A percentile compares a stretch with the other conserved stretches of the same genome.
Evolutionary conservation across 2,888 invertebrate species (phyloP).

Genomic region (Plagodis dolabraria): DNA sequence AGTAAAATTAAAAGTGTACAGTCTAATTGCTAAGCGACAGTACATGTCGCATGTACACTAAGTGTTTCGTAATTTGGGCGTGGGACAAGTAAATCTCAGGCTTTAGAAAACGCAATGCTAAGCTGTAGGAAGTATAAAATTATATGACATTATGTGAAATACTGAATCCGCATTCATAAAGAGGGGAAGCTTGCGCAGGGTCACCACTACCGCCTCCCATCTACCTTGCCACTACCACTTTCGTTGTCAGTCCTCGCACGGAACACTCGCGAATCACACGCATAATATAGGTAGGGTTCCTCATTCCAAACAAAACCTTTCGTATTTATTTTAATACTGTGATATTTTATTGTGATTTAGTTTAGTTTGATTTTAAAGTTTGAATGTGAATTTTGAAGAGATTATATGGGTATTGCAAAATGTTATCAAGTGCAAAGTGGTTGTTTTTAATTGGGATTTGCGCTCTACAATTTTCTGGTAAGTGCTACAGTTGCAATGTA

Average conservation of each 20-base stretch:
- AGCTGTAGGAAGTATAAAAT: too few species aligned
- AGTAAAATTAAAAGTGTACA: too few species aligned
- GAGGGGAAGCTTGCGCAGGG: constrained; percentile 55
- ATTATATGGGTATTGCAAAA: constrained; percentile 41
- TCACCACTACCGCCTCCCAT: constrained; percentile 36
- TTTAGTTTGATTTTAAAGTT: background rate
- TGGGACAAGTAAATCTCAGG: too few species aligned
- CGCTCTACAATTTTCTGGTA: constrained; percentile 68
- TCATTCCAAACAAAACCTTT: constrained; percentile 6
- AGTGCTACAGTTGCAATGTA: constrained; percentile 27
- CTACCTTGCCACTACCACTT: constrained; percentile 59
- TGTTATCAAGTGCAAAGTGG: constrained; percentile 69
- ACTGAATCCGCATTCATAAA: constrained; percentile 37
- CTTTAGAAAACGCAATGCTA: too few species aligned
- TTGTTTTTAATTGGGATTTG: constrained; percentile 71
- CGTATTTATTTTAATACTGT: constrained; percentile 14
- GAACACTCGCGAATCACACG: constrained; percentile 61
- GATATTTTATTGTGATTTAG: constrained; percentile 26
- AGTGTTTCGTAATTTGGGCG: too few species aligned
- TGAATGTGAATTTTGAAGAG: background rate
- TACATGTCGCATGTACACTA: too few species aligned
- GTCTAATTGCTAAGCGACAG: too few species aligned
- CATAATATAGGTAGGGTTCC: constrained; percentile 29
- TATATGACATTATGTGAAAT: background rate
- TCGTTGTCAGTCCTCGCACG: constrained; percentile 70